Evolutionary conservation across 2,888 invertebrate genomes (phyloP), one percentile per base, ranked within the genome.

Genomic region (Thecophora atra): DNA sequence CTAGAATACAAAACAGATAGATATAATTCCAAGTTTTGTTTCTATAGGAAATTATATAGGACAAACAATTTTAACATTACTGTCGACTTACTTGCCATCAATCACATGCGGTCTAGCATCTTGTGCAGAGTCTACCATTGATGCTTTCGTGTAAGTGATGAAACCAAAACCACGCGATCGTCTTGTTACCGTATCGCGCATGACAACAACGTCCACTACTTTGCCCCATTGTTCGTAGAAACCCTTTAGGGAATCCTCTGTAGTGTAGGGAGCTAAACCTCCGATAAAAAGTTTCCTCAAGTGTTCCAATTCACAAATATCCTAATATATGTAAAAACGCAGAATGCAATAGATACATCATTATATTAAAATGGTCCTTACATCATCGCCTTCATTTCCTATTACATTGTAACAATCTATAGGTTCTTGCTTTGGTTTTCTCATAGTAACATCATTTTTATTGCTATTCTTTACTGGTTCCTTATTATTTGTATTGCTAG

Each of bases 161-260:
- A 99, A 99, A 17, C 99, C 99, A 87, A 99, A 99, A 1, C 99
- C 99, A 76, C 99, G 89, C 0, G 98, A 98, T 71, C 97, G 89
- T 81, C 96, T 96, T 0, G 97, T 97, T 80, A 93, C 92, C 0
- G 96, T 94, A 84, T 98, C 97, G 82, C 96, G 95, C 98, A 98
- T 98, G 0, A 98, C 97, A 15, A 98, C 97, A 1, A 97, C 97
- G 86, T 98, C 97, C 0, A 97, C 96, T 77, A 98, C 95, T 82
- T 96, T 96, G 37, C 98, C 98, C 95, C 96, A 99, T 90, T 97
- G 93, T 81, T 95, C 94, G 86, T 98, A 99, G 86, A 97, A 97
- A 74, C 91, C 91, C 82, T 96, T 95, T 8, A 98, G 86, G 13
- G 95, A 93, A 56, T 95, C 93, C 82, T 98, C 97, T 19, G 94